Evolutionary conservation across 2,113 vertebrate species (phyloP).

Genomic region (Nyctibius bracteatus): DNA sequence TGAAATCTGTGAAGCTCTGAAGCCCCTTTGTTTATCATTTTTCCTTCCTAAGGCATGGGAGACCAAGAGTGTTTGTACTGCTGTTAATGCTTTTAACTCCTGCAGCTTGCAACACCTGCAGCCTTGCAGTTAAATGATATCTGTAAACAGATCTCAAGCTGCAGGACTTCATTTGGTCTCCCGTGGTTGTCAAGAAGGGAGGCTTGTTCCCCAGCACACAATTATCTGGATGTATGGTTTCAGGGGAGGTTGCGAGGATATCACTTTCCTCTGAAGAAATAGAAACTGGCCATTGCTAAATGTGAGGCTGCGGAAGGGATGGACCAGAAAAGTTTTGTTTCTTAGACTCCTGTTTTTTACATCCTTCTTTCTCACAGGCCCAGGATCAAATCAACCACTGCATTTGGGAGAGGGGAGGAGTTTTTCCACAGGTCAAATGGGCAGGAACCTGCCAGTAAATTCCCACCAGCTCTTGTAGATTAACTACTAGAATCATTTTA

Average conservation of each 20-base stretch:
- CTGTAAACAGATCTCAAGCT: not conserved
- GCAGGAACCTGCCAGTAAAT: not conserved
- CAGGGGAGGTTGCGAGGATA: not conserved
- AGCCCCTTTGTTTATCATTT: not conserved
- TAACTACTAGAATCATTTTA: not conserved
- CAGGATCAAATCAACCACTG: not conserved
- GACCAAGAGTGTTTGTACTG: not conserved
- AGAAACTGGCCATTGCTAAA: not conserved
- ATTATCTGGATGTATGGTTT: not conserved
- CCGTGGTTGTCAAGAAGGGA: not conserved
- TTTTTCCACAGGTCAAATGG: not conserved
- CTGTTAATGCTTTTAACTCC: not conserved
- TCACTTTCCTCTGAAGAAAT: not conserved
- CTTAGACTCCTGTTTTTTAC: not conserved
- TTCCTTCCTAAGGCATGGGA: not conserved
- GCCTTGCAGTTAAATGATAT: not conserved
- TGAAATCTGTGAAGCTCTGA: not conserved
- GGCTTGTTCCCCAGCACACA: not conserved
- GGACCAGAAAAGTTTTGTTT: not conserved
- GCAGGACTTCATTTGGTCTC: not conserved
- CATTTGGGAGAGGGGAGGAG: not conserved
- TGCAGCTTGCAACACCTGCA: not conserved
- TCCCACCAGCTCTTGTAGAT: not conserved
- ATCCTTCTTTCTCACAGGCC: not conserved
- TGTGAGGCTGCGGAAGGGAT: not conserved